Conservation (phyloP, 2,888 invertebrate species). For the Callyntrura guangdongensis region DNA sequence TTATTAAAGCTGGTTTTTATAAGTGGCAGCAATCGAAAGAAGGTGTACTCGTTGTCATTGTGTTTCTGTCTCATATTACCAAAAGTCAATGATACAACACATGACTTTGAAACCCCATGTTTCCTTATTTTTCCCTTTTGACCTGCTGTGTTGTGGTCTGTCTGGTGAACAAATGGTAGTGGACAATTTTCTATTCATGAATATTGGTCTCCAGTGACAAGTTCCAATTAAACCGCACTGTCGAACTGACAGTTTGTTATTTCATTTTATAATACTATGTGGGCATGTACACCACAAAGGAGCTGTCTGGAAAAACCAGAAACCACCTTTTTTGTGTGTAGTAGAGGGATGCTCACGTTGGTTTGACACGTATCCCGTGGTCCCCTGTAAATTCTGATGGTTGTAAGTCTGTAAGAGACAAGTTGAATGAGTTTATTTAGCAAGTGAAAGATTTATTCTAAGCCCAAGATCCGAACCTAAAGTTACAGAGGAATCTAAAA, state of each 20-base stretch:
- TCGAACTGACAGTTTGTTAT: slow-evolving; percentile 58
- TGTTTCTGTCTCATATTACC: too few relatives aligned
- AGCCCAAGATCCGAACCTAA: too few relatives aligned
- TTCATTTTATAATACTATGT: slow-evolving; percentile 3
- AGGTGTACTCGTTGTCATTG: too few relatives aligned
- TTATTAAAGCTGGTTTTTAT: neutral
- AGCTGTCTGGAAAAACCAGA: slow-evolving; percentile 33
- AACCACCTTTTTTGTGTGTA: slow-evolving; percentile 6
- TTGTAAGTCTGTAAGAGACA: neutral
- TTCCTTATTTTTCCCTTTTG: neutral
- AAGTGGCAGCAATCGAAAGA: neutral
- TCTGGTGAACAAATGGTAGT: neutral
- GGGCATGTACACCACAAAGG: too few relatives aligned
- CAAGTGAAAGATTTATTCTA: slow-evolving; percentile 37
- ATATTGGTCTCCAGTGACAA: slow-evolving; percentile 57
- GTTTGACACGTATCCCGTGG: neutral
- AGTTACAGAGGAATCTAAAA: too few relatives aligned
- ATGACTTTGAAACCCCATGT: slow-evolving; percentile 30
- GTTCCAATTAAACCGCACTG: slow-evolving; percentile 56
- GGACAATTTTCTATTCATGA: slow-evolving; percentile 52
- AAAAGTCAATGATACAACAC: neutral
- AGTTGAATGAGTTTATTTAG: neutral
- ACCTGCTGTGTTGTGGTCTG: neutral
- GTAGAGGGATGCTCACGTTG: neutral
- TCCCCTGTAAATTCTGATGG: neutral